Conservation (phyloP, 2,113 vertebrate genomes). For the Ictalurus punctatus region DNA sequence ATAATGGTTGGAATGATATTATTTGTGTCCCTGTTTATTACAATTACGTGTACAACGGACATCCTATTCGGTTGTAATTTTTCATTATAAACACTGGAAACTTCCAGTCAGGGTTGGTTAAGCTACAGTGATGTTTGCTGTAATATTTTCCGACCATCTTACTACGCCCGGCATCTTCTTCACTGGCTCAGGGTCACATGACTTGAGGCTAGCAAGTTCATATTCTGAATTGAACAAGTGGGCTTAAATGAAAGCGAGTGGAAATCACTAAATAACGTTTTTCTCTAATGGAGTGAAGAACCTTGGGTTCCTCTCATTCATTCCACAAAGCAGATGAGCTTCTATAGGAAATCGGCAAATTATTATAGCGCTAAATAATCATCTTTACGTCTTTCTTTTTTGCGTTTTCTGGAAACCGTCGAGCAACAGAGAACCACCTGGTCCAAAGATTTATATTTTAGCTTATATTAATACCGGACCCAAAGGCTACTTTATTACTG, state of each 20-base stretch:
- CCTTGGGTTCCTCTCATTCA: not conserved
- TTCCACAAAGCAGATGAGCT: not conserved
- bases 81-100: not conserved
- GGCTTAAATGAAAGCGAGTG: not conserved
- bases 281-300: not conserved
- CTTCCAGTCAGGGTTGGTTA: not conserved
- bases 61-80: not conserved
- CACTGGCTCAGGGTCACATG: not conserved
- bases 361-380: not conserved
- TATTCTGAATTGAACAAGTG: not conserved
- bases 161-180: not conserved
- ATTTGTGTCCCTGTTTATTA: conserved; percentile 36
- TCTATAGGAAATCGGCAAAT: not conserved
- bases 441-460: not conserved
- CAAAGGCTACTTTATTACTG: not conserved
- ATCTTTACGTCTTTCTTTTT: not conserved
- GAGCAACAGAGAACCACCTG: not conserved
- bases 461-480: not conserved
- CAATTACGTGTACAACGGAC: conserved; percentile 24
- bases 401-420: not conserved
- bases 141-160: not conserved
- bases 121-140: not conserved
- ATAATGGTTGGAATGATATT: conserved; percentile 41
- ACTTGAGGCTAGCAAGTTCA: not conserved
- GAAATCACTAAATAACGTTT: not conserved